Evolutionary conservation across 2,888 invertebrate species (phyloP).

Genomic region (Cryptocheilus praepositus): DNA sequence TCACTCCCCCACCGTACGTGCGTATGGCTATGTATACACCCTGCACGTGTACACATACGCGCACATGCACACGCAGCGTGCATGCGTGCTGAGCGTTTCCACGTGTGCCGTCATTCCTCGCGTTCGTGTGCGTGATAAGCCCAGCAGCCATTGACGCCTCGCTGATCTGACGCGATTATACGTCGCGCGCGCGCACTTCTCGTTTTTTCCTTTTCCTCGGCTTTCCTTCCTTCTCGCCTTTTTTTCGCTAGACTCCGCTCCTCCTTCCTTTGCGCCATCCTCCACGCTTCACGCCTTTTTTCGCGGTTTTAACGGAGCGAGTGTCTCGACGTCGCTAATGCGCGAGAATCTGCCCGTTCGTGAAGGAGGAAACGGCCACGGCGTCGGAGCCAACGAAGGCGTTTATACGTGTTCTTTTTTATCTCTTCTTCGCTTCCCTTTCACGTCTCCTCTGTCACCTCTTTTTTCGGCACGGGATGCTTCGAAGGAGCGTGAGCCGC

Average conservation of each 20-base stretch:
- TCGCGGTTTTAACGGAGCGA: slow-evolving; percentile 31
- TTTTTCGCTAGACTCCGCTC: slow-evolving; percentile 18
- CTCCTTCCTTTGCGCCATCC: slow-evolving; percentile 29
- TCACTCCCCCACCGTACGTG: slow-evolving; percentile 11
- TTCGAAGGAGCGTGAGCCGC: no score
- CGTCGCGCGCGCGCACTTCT: slow-evolving; percentile 40
- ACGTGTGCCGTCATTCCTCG: slow-evolving; percentile 27
- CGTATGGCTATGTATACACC: background rate
- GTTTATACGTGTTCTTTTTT: background rate
- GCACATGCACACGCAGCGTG: slow-evolving; percentile 21
- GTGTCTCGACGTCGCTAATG: slow-evolving; percentile 23
- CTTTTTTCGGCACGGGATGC: no score
- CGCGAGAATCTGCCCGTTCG: slow-evolving; percentile 6
- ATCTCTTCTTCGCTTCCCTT: no score
- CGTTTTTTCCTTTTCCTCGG: slow-evolving; percentile 26
- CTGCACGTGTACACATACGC: slow-evolving; percentile 18
- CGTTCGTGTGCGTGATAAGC: slow-evolving; percentile 52
- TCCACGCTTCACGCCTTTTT: slow-evolving; percentile 31
- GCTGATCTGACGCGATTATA: slow-evolving; percentile 69
- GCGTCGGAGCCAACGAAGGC: slow-evolving; percentile 15
- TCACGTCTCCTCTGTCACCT: no score
- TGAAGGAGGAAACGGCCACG: slow-evolving; percentile 14
- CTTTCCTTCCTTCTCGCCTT: slow-evolving; percentile 24
- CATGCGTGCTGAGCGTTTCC: slow-evolving; percentile 29
- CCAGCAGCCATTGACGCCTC: slow-evolving; percentile 62